Base-by-base conservation (phyloP, 2,888 invertebrate species). In the Bruchidius siliquastri region DNA sequence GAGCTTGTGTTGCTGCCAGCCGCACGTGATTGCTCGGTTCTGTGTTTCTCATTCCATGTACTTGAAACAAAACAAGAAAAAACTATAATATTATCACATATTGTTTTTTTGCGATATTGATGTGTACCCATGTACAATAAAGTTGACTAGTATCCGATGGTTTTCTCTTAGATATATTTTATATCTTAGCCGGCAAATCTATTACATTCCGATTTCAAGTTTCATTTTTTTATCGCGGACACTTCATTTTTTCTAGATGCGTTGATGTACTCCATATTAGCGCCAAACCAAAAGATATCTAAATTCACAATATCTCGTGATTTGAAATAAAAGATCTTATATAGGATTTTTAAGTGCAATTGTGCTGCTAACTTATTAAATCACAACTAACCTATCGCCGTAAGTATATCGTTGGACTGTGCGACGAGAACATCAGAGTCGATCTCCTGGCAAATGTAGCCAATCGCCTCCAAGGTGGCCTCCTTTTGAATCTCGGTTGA, bases 381-480 rank as follows among this genome's bases (percentile, higher is more conserved):
- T 13, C 6, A 49, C 49, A 49, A 49, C 49, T 49, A 49, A 49
- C 49, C 49, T 81, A 99, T 99, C 21, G 99, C 99, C 22, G 99
- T 99, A 73, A 99, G 89, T 82, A 99, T 99, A 82, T 95, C 94
- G 88, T 99, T 99, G 30, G 98, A 96, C 85, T 98, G 96, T 75
- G 93, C 89, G 76, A 96, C 94, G 79, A 99, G 88, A 26, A 97
- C 96, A 82, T 97, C 96, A 72, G 96, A 95, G 82, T 97, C 94
- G 81, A 99, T 98, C 87, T 99, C 99, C 88, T 98, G 98, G 85
- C 99, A 99, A 81, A 99, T 98, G 85, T 99, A 99, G 80, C 99
- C 99, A 81, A 99, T 97, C 69, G 99, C 94, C 89, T 99, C 99
- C 72, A 99, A 88, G 0, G 98, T 97, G 0, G 99, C 95, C 88